These are phyloP conservation scores for Neoaliturus tenellus DNA, from an alignment of 2,888 invertebrate genomes.

Conservation along the genomic window DNA sequence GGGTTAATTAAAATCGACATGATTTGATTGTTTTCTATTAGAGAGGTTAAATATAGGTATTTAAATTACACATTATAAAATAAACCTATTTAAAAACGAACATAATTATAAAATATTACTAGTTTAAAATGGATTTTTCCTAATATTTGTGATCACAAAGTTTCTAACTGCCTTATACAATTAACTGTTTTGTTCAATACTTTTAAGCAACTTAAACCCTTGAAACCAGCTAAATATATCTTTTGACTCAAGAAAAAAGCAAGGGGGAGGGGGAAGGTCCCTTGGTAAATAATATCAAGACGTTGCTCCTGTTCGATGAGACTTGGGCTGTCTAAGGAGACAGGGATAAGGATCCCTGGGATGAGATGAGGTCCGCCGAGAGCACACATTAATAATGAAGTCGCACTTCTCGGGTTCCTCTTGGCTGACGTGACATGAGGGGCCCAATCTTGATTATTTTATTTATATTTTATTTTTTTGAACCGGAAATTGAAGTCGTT, in stretches of 20 bases:
- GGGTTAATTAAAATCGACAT: too few species aligned
- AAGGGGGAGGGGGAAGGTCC: not conserved
- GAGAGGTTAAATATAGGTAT: too few species aligned
- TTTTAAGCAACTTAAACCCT: not conserved
- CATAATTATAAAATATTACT: too few species aligned
- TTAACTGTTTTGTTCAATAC: not conserved
- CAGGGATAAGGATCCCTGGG: not conserved
- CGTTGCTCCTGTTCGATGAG: not conserved
- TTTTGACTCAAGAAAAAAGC: not conserved
- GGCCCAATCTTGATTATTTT: too few species aligned
- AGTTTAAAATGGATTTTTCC: too few species aligned
- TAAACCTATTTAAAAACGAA: too few species aligned
- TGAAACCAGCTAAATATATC: not conserved
- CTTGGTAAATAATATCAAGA: not conserved
- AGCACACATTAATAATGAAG: not conserved
- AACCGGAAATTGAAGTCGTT: too few species aligned
- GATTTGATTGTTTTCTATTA: too few species aligned
- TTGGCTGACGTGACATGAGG: not conserved
- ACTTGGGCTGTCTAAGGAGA: not conserved
- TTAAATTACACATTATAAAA: too few species aligned
- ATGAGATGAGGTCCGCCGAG: not conserved
- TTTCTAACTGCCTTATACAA: too few species aligned
- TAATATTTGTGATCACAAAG: too few species aligned
- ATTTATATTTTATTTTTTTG: too few species aligned
- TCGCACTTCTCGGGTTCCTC: not conserved